Base-by-base conservation (phyloP, 2,797 vertebrate species). In the Enteromius afrohamiltoni region DNA sequence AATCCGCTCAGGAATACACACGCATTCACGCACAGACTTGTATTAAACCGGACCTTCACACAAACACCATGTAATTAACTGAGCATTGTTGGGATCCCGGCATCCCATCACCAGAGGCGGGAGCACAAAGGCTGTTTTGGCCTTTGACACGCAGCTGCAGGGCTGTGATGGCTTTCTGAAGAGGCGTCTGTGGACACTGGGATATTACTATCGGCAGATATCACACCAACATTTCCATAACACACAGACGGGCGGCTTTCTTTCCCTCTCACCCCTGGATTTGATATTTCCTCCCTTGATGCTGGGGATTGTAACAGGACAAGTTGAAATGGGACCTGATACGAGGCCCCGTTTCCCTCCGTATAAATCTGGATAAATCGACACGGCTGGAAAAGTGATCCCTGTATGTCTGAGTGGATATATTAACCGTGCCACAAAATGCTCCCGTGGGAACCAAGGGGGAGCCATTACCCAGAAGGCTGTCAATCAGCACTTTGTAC, bases 161-260 rank as follows among this genome's bases (percentile, higher is more conserved):
- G 45, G 29, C 51, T 6, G 65, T 17, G 21, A 65, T 47, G 14
- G 55, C 21, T 51, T 80, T 75, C 71, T 77, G 40, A 70, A 79
- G 62, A 80, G 47, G n/a, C 68, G 9, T 23, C 3, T 79, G 65
- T 45, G 55, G 69, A 67, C 79, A 64, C 74, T 55, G 82, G 80
- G 1, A 89, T 91, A 90, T 91, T 89, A 87, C 84, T 91, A 93
- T 93, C 91, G 90, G 86, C 70, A 85, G 82, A 87, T 73, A 92
- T 93, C 91, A 90, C 83, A 1, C 79, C 86, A 0, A 11, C 84
- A 93, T 94, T 93, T 92, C 84, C 91, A 92, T 92, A 91, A 90
- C 87, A 87, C 90, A 90, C 93, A 92, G 86, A 77, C 26, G 4
- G 51, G 7, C 10, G 23, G 64, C 64, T 69, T 26, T 49, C 40